Evolutionary conservation across 1,140 invertebrate species (phyloP).

Genomic region (Eubasilissa regina): DNA sequence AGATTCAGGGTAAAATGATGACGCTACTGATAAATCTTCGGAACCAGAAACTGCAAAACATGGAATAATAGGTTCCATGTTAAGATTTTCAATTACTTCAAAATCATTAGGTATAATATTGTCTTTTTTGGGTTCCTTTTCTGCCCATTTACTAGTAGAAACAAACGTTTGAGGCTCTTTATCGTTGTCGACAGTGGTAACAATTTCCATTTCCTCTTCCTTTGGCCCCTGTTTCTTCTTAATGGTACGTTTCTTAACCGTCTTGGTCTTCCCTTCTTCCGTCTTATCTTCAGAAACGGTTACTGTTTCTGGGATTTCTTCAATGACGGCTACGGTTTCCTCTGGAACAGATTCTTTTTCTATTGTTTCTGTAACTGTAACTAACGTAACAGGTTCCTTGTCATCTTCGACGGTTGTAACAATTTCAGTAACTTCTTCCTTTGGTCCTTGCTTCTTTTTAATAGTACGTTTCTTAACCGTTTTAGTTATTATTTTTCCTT

Average conservation of each 20-base stretch:
- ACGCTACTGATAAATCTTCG: neutral
- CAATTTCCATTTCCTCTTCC: conserved; percentile 63
- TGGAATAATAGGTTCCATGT: neutral
- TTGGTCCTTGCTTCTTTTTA: conserved; percentile 63
- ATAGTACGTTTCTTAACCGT: conserved; percentile 62
- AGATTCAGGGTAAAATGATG: conserved; percentile 2
- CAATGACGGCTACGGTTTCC: conserved; percentile 64
- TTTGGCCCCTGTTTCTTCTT: conserved; percentile 63
- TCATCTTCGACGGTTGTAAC: conserved; percentile 63
- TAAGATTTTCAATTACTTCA: neutral
- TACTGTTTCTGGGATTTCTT: conserved; percentile 55
- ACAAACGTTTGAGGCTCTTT: conserved; percentile 44
- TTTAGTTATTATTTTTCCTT: conserved; percentile 50
- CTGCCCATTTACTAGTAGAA: conserved; percentile 35
- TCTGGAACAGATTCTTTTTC: conserved; percentile 58
- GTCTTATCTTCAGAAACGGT: neutral
- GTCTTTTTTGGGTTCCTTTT: neutral
- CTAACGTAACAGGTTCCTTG: conserved; percentile 61
- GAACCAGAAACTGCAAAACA: conserved; percentile 2
- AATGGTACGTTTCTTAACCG: conserved; percentile 62
- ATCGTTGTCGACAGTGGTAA: conserved; percentile 62
- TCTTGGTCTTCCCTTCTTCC: conserved; percentile 63
- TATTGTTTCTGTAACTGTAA: conserved; percentile 55
- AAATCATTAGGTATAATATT: neutral
- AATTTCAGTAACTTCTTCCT: conserved; percentile 63